These are phyloP conservation scores for Edolisoma coerulescens DNA, from an alignment of 2,113 vertebrate species.

Conservation along the genomic window DNA sequence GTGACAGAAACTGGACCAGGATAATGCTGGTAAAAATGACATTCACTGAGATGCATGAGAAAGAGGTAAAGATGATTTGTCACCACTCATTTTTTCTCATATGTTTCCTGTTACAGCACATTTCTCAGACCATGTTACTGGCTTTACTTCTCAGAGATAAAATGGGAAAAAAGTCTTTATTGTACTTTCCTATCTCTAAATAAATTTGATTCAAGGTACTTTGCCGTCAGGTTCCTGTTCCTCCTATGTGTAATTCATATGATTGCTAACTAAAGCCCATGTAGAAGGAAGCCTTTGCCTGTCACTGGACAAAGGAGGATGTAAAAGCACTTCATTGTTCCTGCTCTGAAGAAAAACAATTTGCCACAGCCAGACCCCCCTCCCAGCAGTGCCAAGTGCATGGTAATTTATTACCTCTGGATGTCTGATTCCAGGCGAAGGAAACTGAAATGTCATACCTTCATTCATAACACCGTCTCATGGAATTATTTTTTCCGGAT, in stretches of 20 bases:
- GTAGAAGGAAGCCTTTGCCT: conserved; percentile 12
- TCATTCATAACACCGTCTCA: conserved; percentile 75
- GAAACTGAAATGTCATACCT: conserved; percentile 72
- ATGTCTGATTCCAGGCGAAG: conserved; percentile 51
- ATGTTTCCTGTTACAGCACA: neutral
- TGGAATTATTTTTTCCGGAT: conserved; percentile 86
- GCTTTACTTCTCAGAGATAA: neutral
- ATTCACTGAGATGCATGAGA: neutral
- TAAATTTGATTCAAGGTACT: neutral
- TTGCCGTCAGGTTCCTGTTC: neutral
- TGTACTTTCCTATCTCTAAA: neutral
- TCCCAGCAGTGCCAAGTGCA: neutral
- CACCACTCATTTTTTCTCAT: neutral
- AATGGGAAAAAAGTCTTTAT: neutral
- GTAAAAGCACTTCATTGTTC: conserved; percentile 15
- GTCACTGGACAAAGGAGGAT: neutral
- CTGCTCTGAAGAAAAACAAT: conserved; percentile 44
- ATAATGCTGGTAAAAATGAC: neutral
- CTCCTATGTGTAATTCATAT: neutral
- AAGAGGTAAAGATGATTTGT: neutral
- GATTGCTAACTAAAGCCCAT: neutral
- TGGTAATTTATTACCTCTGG: conserved; percentile 51
- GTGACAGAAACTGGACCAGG: neutral
- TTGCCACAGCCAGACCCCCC: neutral
- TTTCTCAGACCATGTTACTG: neutral